Evolutionary conservation across 2,113 vertebrate genomes (phyloP).

Genomic region (Galbula dea): DNA sequence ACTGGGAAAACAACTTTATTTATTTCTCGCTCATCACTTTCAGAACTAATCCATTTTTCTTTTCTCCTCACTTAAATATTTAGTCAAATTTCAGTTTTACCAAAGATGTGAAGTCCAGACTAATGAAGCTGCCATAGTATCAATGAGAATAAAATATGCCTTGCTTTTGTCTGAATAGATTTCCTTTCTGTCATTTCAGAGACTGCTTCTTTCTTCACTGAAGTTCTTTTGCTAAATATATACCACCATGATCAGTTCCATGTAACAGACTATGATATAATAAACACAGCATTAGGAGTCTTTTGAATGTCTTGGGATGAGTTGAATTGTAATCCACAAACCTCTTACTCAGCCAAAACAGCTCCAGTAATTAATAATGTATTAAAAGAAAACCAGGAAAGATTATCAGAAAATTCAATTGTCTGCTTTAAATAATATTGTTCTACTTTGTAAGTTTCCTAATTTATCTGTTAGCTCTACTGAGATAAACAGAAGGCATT

Average conservation of each 20-base stretch:
- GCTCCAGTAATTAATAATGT: not conserved
- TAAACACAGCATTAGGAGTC: not conserved
- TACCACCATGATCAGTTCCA: not conserved
- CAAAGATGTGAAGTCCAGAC: not conserved
- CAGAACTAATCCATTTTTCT: not conserved
- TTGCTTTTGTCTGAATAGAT: not conserved
- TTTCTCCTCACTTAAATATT: not conserved
- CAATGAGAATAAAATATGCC: not conserved
- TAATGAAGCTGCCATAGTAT: not conserved
- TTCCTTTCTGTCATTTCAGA: not conserved
- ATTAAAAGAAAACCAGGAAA: not conserved
- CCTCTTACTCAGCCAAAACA: not conserved
- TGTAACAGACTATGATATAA: not conserved
- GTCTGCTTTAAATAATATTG: slow-evolving; percentile 1
- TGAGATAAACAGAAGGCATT: slow-evolving; percentile 28
- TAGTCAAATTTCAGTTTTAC: not conserved
- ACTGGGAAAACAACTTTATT: not conserved
- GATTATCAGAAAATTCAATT: not conserved
- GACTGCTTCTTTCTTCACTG: not conserved
- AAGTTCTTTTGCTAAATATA: slow-evolving; percentile 24
- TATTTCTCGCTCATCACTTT: not conserved
- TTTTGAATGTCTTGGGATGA: not conserved
- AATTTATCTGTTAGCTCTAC: slow-evolving; percentile 5
- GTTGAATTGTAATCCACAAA: not conserved
- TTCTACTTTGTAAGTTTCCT: not conserved